A percentile compares a stretch with the other conserved stretches of the same genome.
Evolutionary conservation across 2,888 invertebrate genomes (phyloP).

Genomic region (Drosophila pseudotakahashii): DNA sequence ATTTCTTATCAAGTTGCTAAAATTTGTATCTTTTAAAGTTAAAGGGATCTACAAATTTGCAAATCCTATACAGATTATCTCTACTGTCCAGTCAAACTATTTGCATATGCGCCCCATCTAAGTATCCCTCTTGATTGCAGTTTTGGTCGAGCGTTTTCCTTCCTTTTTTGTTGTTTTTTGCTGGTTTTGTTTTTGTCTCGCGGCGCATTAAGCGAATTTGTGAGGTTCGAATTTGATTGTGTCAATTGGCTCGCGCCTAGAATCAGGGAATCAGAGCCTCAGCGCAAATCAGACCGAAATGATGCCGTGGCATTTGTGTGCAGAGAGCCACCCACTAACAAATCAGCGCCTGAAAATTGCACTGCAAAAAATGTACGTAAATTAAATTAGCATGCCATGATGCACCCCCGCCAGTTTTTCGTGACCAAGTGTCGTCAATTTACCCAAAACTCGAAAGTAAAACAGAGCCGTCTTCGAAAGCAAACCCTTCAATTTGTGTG

Average conservation of each 20-base stretch:
- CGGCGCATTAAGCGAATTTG: constrained; percentile 82
- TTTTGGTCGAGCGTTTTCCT: constrained; percentile 39
- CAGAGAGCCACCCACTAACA: constrained; percentile 41
- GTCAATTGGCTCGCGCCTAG: constrained; percentile 83
- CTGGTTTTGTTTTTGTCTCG: constrained; percentile 44
- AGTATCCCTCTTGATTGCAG: constrained; percentile 58
- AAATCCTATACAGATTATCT: neutral
- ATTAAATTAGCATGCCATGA: constrained; percentile 74
- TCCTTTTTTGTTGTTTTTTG: constrained; percentile 18
- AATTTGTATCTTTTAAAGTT: too few relatives aligned
- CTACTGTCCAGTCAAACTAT: constrained; percentile 18
- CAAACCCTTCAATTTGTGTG: constrained; percentile 63
- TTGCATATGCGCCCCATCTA: constrained; percentile 4
- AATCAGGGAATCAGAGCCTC: constrained; percentile 46
- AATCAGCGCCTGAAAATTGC: constrained; percentile 57
- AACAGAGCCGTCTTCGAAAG: constrained; percentile 1
- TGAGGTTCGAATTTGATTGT: constrained; percentile 83
- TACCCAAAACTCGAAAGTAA: constrained; percentile 30
- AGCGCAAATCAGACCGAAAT: constrained; percentile 18
- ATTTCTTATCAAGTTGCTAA: too few relatives aligned
- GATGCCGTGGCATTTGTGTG: constrained; percentile 29
- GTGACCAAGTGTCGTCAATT: constrained; percentile 75
- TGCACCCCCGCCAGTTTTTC: constrained; percentile 45
- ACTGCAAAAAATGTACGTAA: constrained; percentile 57
- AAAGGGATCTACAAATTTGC: too few relatives aligned